Evolutionary conservation across 53 echinoderm and acorn worm species (phyloP).

Genomic region (Apostichopus leukothele): DNA sequence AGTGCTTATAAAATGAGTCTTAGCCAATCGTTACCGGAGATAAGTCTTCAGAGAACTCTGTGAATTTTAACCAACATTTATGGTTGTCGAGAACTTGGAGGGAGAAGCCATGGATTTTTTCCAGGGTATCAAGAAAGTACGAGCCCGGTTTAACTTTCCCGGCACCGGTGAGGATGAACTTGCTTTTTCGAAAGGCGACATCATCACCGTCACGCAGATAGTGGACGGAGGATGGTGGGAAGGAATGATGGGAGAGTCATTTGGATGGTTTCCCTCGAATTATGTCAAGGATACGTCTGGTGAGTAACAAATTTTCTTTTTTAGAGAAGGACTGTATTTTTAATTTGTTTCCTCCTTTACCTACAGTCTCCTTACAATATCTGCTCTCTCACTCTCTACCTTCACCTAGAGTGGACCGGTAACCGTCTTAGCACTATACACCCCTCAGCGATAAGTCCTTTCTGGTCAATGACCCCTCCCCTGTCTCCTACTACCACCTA

Average conservation of each 20-base stretch:
- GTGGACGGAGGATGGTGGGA: conserved; percentile 99
- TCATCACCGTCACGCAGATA: conserved; percentile 84
- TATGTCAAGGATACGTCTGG: conserved; percentile 77
- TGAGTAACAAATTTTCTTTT: not conserved
- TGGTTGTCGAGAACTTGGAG: not conserved
- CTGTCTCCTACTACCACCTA: too few relatives aligned
- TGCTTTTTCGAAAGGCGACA: conserved; percentile 84
- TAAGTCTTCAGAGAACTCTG: not conserved
- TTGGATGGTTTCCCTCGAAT: conserved; percentile 97
- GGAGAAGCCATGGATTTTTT: conserved; percentile 34
- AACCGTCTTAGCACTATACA: too few relatives aligned
- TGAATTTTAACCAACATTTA: not conserved
- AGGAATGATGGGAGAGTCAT: conserved; percentile 76
- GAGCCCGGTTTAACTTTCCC: conserved; percentile 81
- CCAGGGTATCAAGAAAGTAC: conserved; percentile 65
- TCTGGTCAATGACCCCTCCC: too few relatives aligned
- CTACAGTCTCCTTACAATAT: too few relatives aligned
- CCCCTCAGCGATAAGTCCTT: too few relatives aligned
- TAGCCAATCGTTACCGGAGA: not conserved
- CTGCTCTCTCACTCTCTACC: too few relatives aligned
- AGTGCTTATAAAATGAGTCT: not conserved
- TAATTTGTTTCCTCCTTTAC: too few relatives aligned
- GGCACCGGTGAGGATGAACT: conserved; percentile 81
- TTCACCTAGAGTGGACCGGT: too few relatives aligned
- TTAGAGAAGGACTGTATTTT: too few relatives aligned